Base-by-base conservation (phyloP, 37 sponge, comb jelly and placozoan genomes). In the Spongilla lacustris region DNA sequence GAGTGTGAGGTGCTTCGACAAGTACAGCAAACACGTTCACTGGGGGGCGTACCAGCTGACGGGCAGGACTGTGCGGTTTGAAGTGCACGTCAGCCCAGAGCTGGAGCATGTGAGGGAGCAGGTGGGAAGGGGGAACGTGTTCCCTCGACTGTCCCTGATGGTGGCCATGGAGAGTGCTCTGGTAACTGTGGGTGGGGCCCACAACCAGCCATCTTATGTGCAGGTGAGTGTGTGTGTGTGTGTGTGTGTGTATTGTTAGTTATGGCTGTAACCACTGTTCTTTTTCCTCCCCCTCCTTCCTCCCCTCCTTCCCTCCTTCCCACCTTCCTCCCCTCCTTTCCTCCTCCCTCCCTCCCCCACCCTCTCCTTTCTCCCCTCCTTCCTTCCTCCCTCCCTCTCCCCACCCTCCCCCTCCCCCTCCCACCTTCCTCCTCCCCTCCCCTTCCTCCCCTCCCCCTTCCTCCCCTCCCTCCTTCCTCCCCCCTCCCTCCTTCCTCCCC, bases 21-120 rank as follows among this genome's bases (percentile, higher is more conserved):
- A 88, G 68, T 91, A 94, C 74, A 74, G 89, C 0, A 80, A 73
- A 12, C 91, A 77, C 68, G 69, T 90, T n/a, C 94, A 96, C 69
- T 96, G 96, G 96, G 75, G 82, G 49, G 94, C 89, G 4, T 93
- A 89, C 67, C 91, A 96, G 89, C 81, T 96, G 2, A 90, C 84
- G 23, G 93, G 96, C 21, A 80, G 88, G 67, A 82, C 92, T 29
- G 71, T 95, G 14, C 25, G 69, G 72, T 69, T 92, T 33, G 36
- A n/a, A 12, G 78, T 74, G 36, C 28, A 34, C 26, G 38, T 49
- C 31, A 69, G 28, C 9, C 67, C 31, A 8, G 37, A 24, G 6
- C 32, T 36, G 34, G 36, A 33, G 22, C 1, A 0, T 4, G 67
- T 87, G 27, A 34, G 25, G 77, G 29, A 10, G 23, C 71, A 33